Base-by-base conservation (phyloP, 2,888 invertebrate species). In the Ormyrus pomaceus region DNA sequence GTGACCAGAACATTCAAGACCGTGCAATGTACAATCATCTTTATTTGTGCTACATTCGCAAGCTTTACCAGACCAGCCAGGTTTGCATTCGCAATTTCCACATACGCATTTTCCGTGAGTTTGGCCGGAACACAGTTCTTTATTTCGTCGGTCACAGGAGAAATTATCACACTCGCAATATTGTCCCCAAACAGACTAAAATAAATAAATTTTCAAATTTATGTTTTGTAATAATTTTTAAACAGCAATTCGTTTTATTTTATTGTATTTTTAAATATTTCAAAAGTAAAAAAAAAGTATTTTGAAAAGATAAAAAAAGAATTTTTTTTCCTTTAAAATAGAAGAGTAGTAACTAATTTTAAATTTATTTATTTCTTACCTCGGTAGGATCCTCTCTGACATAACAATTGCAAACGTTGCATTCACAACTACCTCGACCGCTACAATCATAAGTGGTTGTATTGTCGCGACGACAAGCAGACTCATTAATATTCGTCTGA, bases 141-240 rank as follows among this genome's bases (percentile, higher is more conserved):
- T 96, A 91, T 94, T 95, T 92, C 94, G 94, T 85, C 96, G 95
- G 89, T 97, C 97, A 89, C 99, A 99, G 46, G 96, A 96, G 92
- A 97, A 98, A 92, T 98, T 97, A 91, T 99, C 98, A 91, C 99
- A 99, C 90, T 99, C 96, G 90, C 99, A 99, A 92, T 85, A 90
- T 51, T 83, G 82, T 69, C 90, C 89, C 5, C 87, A 87, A 80
- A 90, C 88, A 61, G 82, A 81, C 89, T 89, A 48, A 73, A 80
- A 74, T 19, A 19, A 71, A 48, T 13, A 11, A 11, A 55, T 46
- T 46, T 9, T 70, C 34, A 53, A 64, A 19, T 19, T 19, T 19
- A 19, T 19, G 19, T 19, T 19, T 19, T 19, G 19, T 19, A 19
- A 19, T 19, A 1, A 19, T 19, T 19, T 1, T 19, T 19, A 19